Base-by-base conservation (phyloP, 2,888 invertebrate genomes). In the Leptopilina drosophilae region DNA sequence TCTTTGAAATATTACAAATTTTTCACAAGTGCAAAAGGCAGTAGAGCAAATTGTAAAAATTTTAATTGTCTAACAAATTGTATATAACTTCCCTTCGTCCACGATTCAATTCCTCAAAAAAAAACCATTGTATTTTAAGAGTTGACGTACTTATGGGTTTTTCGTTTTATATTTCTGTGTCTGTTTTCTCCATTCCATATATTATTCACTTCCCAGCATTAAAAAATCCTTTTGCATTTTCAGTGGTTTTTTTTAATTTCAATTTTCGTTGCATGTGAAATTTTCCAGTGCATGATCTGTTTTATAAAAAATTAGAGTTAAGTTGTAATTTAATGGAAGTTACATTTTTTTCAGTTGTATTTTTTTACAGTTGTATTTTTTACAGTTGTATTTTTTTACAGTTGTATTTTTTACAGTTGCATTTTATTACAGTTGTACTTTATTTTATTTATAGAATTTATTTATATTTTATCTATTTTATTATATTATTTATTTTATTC, bases 101-200 rank as follows among this genome's bases (percentile, higher is more conserved):
- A 14, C 20, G 20, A 20, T 49, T 69, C 53, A 49, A 69, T 69
- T 49, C 49, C 53, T 20, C n/a, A 20, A 20, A 20, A 20, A 26
- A 20, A 69, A 53, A 14, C 14, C 69, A 53, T 69, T 69, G 14
- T 53, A 53, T 69, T 69, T 53, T 69, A 53, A 69, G 69, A 46
- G 49, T 56, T 73, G 73, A 56, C 73, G 53, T 73, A 73, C 56
- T 73, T 40, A 33, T 33, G 33, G 26, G 26, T 40, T 7, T 65
- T 15, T 9, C 20, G 15, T 46, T 46, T 66, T 66, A n/a, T 33
- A 33, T 33, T 33, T 33, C 33, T 33, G 33, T 15, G 11, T 67
- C 49, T 69, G 12, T 26, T 64, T 73, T 56, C 56, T 73, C 73
- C 73, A 53, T 1, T 73, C 73, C 56, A 56, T 56, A 56, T 40